Evolutionary conservation across 2,888 invertebrate species (phyloP).

Genomic region (Physocephala rufipes): DNA sequence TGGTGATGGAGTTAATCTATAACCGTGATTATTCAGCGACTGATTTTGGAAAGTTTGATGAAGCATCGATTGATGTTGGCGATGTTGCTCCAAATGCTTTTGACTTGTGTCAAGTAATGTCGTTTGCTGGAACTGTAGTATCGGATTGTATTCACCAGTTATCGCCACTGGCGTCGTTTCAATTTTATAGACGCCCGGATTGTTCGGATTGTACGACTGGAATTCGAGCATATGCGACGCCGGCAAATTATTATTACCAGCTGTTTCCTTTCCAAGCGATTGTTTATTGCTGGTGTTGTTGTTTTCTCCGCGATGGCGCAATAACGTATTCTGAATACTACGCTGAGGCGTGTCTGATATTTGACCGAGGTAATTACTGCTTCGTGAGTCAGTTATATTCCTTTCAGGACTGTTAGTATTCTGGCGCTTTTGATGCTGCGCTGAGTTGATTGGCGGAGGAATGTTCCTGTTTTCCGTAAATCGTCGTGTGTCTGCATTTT

Average conservation of each 20-base stretch:
- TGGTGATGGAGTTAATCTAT: not conserved
- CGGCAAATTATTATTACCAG: slow-evolving; percentile 41
- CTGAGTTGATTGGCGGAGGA: not conserved
- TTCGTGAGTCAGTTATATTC: slow-evolving; percentile 42
- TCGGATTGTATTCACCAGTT: slow-evolving; percentile 65
- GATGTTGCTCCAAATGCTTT: slow-evolving; percentile 43
- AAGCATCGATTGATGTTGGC: slow-evolving; percentile 44
- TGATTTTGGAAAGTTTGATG: slow-evolving; percentile 26
- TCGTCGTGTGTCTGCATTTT: slow-evolving; percentile 23
- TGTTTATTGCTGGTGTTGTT: slow-evolving; percentile 13
- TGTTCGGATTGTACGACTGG: slow-evolving; percentile 66
- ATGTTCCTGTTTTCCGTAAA: slow-evolving; percentile 1
- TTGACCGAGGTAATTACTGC: slow-evolving; percentile 38
- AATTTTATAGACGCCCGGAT: slow-evolving; percentile 66
- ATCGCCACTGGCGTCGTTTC: slow-evolving; percentile 66
- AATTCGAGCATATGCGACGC: slow-evolving; percentile 63
- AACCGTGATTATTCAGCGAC: slow-evolving; percentile 7
- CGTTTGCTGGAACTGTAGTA: slow-evolving; percentile 60
- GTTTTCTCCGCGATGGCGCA: not conserved
- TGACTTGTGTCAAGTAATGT: slow-evolving; percentile 47
- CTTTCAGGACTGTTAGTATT: slow-evolving; percentile 8
- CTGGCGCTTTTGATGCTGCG: slow-evolving; percentile 34
- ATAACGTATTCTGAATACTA: slow-evolving; percentile 38
- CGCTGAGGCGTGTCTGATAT: slow-evolving; percentile 38
- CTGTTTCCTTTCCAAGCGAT: not conserved